Evolutionary conservation across 2,888 invertebrate species (phyloP), one percentile per base, ranked within the genome.

Genomic region (Catocala nupta): DNA sequence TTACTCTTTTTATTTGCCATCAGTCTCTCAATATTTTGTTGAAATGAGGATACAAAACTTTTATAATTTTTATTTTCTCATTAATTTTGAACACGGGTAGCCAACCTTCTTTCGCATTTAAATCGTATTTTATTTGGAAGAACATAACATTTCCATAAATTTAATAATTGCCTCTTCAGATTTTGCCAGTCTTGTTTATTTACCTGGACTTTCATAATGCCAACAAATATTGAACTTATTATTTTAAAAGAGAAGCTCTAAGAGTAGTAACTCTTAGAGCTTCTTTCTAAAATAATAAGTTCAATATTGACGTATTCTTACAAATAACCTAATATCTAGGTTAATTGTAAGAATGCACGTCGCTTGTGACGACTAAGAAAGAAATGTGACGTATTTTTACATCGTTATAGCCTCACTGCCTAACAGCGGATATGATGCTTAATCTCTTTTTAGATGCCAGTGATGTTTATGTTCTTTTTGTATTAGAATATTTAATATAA

Each of bases 81-180:
- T 51, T 51, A 51, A 10, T 36, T 5, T 12, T 9, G 8, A 51
- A 34, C n/a, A 10, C 9, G 51, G 34, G 3, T 51, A 33, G 9
- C 12, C 34, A 50, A 50, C 33, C 49, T 9, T 48, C 34, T 4
- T 47, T 34, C 44, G 11, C 16, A 47, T 55, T 48, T 11, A 16
- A 33, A n/a, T 55, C 36, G 25, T 36, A 39, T 47, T 48, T 54
- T 53, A 59, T 53, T 59, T 48, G 33, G 53, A 60, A 33, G 43
- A 48, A 42, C 55, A 60, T 44, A 50, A 50, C 50, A 44, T 49
- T 49, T 33, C 11, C 44, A 50, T 49, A 44, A 36, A 60, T 60
- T 49, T 44, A 10, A 16, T 60, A 55, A 60, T 60, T 60, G 49
- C n/a, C n/a, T n/a, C n/a, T n/a, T n/a, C n/a, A n/a, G n/a, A n/a